These are phyloP conservation scores for Flabesymbios commensalis DNA, from an alignment of 2,888 invertebrate genomes.

Conservation along the genomic window DNA sequence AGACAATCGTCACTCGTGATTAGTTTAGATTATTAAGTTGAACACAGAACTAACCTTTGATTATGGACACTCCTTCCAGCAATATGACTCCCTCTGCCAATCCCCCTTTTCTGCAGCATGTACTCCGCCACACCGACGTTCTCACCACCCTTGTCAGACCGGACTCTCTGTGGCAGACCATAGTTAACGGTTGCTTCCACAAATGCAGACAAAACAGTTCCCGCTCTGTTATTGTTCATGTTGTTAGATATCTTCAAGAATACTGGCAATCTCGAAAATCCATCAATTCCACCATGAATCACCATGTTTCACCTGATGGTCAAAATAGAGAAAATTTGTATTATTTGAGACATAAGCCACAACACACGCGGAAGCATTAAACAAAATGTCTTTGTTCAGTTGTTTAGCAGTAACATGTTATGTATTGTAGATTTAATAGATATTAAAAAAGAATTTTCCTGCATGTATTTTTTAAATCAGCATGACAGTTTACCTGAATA, in stretches of 20 bases:
- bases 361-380: too few species aligned
- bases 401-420: too few species aligned
- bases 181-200: neutral
- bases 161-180: slow-evolving; percentile 4
- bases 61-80: slow-evolving; percentile 1
- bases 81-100: neutral
- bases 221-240: neutral
- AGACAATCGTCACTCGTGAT: too few species aligned
- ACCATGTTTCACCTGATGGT: slow-evolving; percentile 9
- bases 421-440: too few species aligned
- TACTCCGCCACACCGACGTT: neutral
- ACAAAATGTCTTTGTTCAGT: too few species aligned
- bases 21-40: neutral
- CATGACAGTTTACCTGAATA: too few species aligned
- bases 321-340: too few species aligned
- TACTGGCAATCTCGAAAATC: neutral
- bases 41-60: neutral
- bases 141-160: slow-evolving; percentile 10
- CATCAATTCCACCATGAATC: slow-evolving; percentile 10
- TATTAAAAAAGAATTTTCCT: too few species aligned
- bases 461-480: too few species aligned
- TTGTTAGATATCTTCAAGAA: neutral
- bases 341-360: too few species aligned
- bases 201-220: slow-evolving; percentile 1
- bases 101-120: neutral